Conservation (phyloP, 2,113 vertebrate species). For the Peromyscus maniculatus region DNA sequence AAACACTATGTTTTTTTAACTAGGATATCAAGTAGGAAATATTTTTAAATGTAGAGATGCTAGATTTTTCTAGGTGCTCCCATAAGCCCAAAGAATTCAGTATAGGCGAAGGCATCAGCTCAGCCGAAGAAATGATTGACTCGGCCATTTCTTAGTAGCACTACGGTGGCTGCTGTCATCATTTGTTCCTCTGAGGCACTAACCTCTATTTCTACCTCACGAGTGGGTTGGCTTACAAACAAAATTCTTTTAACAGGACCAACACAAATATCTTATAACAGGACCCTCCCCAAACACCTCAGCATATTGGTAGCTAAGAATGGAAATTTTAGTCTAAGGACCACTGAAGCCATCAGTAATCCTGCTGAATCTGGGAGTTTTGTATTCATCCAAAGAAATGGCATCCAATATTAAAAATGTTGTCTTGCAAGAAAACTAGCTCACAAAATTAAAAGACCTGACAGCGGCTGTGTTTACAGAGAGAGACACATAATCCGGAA, state of each 20-base stretch:
- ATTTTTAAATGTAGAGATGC: not conserved
- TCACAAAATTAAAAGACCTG: not conserved
- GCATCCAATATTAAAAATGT: not conserved
- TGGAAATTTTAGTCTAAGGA: not conserved
- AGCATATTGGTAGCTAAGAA: not conserved
- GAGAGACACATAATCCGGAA: not conserved
- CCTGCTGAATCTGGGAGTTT: not conserved
- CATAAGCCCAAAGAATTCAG: not conserved
- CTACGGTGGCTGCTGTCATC: not conserved
- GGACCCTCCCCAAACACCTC: not conserved
- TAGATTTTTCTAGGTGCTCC: not conserved
- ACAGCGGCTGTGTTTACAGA: not conserved
- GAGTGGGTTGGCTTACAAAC: not conserved
- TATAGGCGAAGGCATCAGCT: not conserved
- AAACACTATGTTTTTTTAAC: not conserved
- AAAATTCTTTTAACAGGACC: not conserved
- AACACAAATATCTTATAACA: not conserved
- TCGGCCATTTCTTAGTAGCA: not conserved
- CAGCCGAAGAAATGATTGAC: not conserved
- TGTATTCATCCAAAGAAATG: not conserved
- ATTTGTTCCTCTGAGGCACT: not conserved
- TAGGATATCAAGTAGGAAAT: not conserved
- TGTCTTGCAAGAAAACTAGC: not conserved
- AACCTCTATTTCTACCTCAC: not conserved
- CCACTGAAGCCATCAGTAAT: not conserved